Evolutionary conservation across 2,888 invertebrate genomes (phyloP).

Genomic region (Rhingia rostrata): DNA sequence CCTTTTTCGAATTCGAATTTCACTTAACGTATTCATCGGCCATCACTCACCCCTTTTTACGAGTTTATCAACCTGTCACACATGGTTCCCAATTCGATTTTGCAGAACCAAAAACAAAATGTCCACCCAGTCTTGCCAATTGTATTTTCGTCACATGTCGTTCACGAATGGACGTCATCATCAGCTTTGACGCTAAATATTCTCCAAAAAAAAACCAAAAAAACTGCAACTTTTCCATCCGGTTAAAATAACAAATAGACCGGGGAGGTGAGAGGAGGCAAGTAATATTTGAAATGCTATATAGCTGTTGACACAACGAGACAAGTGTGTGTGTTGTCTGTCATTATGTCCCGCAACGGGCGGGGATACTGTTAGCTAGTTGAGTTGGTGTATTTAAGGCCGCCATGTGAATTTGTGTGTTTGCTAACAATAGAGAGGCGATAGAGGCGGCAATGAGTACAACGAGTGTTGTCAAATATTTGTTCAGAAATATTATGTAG

Average conservation of each 20-base stretch:
- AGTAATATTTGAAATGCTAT: constrained; percentile 53
- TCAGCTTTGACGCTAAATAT: constrained; percentile 17
- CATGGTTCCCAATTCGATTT: too few species aligned
- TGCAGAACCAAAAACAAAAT: too few species aligned
- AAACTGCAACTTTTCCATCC: constrained; percentile 22
- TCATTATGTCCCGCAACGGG: neutral
- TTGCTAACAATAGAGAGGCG: constrained; percentile 41
- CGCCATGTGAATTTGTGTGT: constrained; percentile 30
- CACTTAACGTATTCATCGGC: too few species aligned
- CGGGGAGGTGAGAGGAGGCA: constrained; percentile 13
- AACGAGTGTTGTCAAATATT: constrained; percentile 64
- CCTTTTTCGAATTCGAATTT: too few species aligned
- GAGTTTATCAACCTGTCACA: too few species aligned
- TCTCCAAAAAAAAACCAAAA: neutral
- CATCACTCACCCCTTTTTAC: too few species aligned
- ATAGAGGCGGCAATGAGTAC: constrained; percentile 9
- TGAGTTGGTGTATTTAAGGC: neutral
- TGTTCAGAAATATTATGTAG: constrained; percentile 32
- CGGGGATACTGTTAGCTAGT: neutral
- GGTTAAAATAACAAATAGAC: constrained; percentile 61
- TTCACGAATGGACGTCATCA: constrained; percentile 28
- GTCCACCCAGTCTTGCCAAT: neutral
- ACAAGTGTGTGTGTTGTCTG: constrained; percentile 5
- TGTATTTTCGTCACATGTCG: constrained; percentile 40
- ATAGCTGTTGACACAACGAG: constrained; percentile 64